Base-by-base conservation (phyloP, 2,113 vertebrate species). In the Oncorhynchus clarkii region DNA sequence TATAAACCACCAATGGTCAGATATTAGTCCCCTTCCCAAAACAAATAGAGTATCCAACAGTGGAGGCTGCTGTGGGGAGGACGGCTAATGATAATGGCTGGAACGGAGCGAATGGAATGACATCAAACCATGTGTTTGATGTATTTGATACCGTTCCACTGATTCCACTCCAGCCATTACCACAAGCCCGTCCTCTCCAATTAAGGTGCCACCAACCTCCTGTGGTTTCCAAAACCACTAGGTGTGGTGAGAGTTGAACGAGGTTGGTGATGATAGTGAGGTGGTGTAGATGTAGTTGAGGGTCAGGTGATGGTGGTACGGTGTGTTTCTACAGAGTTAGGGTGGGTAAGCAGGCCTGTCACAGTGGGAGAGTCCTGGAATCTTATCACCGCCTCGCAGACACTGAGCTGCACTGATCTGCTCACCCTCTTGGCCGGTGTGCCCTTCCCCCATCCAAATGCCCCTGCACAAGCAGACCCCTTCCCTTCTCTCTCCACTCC, bases 381-480 rank as follows among this genome's bases (percentile, higher is more conserved):
- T 93, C 93, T 94, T 94, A 94, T 94, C 93, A 87, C 86, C 73
- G 90, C 85, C 87, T 90, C 90, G 74, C 93, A 94, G 93, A 94
- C 91, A 90, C 90, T 91, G 89, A 92, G 91, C 91, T 68, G 81
- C 84, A 81, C 92, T 92, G 93, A 93, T 93, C 92, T 92, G 89
- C 92, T 91, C 88, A 86, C 78, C 91, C 91, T 88, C 81, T 81
- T 85, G 90, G 92, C 92, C 93, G 90, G 90, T 88, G 77, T 86
- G 84, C 86, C 87, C 86, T 81, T 45, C 22, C 87, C 88, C 88
- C 86, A 78, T 73, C 84, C 84, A 72, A 85, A 83, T 86, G 85
- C 87, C 88, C 89, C 87, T 71, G 86, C 87, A 71, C 86, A 82
- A 82, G 81, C 90, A 84, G 89, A 80, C 89, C 81, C 82, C 39